These are phyloP conservation scores for Acanthoscelides obtectus DNA, from an alignment of 2,888 invertebrate genomes.

Conservation along the genomic window DNA sequence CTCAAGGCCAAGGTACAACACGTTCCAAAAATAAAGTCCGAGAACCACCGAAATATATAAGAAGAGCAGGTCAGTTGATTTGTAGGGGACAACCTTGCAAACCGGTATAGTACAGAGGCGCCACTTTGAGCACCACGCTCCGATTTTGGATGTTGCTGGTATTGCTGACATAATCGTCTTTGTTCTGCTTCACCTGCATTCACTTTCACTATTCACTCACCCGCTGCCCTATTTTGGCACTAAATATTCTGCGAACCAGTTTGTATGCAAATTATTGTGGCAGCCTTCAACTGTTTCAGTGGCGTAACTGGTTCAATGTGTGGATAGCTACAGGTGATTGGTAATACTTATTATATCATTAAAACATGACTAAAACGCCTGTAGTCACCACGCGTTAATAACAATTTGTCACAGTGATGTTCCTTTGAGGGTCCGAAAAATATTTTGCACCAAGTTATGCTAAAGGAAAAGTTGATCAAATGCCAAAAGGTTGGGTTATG, in stretches of 20 bases:
- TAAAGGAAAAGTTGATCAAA: no score
- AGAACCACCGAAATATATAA: not conserved
- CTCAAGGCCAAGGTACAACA: not conserved
- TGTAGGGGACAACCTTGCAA: not conserved
- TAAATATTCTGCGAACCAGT: constrained; percentile 22
- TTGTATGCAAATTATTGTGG: constrained; percentile 18
- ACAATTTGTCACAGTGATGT: no score
- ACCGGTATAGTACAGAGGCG: not conserved
- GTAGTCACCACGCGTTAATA: no score
- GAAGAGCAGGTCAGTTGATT: not conserved
- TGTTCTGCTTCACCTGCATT: constrained; percentile 15
- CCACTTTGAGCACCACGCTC: not conserved
- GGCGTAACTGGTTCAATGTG: not conserved
- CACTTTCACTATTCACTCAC: constrained; percentile 44
- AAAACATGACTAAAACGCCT: no score
- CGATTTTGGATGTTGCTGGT: not conserved
- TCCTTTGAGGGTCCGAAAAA: no score
- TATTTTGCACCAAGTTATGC: no score
- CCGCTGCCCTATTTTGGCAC: constrained; percentile 40
- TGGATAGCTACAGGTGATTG: not conserved
- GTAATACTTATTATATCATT: no score
- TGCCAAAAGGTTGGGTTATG: no score
- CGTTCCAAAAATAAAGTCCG: not conserved
- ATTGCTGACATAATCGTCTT: not conserved
- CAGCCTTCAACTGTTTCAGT: not conserved